Percentiles rank a stretch among this genome's conserved stretches.
These are phyloP conservation scores for Wiebesia pumilae DNA, from an alignment of 1,140 invertebrate species.

Conservation along the genomic window DNA sequence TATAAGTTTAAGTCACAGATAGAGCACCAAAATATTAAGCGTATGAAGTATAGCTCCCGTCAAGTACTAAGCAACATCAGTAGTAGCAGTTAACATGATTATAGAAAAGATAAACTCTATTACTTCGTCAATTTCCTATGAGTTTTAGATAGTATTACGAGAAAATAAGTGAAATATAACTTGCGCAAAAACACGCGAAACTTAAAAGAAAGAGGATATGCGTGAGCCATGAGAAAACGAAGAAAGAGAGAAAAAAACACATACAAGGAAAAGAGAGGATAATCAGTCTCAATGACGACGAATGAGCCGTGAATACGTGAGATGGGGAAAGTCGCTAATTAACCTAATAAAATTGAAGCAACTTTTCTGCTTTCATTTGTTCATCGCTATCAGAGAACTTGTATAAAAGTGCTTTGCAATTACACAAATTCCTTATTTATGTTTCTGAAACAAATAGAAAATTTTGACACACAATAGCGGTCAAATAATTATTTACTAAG, in stretches of 20 bases:
- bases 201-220: not conserved
- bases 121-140: not conserved
- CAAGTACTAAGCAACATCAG: no score
- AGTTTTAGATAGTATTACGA: no score
- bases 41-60: not conserved
- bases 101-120: not conserved
- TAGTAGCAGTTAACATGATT: not conserved
- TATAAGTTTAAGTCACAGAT: not conserved
- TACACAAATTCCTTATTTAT: not conserved
- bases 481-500: no score
- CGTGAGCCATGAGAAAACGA: not conserved
- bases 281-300: not conserved
- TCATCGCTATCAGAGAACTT: not conserved
- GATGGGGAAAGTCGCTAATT: slow-evolving; percentile 34
- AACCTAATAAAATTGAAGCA: slow-evolving; percentile 31
- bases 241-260: not conserved
- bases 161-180: not conserved
- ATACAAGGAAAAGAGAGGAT: not conserved
- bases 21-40: not conserved
- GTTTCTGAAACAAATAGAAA: not conserved
- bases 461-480: no score
- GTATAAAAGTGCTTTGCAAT: not conserved
- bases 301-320: not conserved
- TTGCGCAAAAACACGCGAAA: no score
- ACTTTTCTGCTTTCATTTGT: not conserved